Base-by-base conservation (phyloP, 2,888 invertebrate genomes). In the Drosophila mimica region DNA sequence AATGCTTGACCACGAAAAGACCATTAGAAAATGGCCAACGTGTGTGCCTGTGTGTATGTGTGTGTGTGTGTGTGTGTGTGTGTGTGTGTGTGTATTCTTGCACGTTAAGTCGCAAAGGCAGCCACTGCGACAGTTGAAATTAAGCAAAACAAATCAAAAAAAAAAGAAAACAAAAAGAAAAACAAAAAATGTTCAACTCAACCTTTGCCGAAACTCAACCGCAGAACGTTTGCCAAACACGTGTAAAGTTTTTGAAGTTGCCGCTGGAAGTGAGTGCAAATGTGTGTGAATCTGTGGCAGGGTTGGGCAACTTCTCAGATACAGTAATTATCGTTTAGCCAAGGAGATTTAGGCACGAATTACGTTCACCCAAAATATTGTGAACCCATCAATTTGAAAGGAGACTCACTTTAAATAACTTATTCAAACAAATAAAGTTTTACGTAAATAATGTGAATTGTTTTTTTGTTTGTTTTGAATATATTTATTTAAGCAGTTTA, bases 1-100 rank as follows among this genome's bases (percentile, higher is more conserved):
- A 88, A 88, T 82, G 89, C 87, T 85, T 88, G 89, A 88, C 87
- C 89, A 88, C 87, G 86, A 89, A 88, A 89, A 88, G 76, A 82
- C 81, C 87, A 87, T 87, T 85, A 89, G 80, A 76, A 80, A 82
- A 81, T 74, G 89, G 76, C 67, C 84, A 79, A 66, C 38, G 57
- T 71, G 36, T 60, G 54, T 70, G 36, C 54, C 11, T 48, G 13
- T 38, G n/a, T 38, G 31, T 63, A 8, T 49, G 7, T 59, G 28
- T 49, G 25, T 52, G 13, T 71, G 30, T 51, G 17, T 56, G 46
- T 60, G 34, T 56, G 34, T 36, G 28, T 56, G 7, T 13, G 70
- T 51, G 28, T 60, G 4, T 57, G 6, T 56, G 20, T 59, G 28
- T 52, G 13, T 48, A 11, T 11, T 72, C 63, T 51, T 60, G 30